These are phyloP conservation scores for Pedionomus torquatus DNA, from an alignment of 2,113 vertebrate species.

Conservation along the genomic window DNA sequence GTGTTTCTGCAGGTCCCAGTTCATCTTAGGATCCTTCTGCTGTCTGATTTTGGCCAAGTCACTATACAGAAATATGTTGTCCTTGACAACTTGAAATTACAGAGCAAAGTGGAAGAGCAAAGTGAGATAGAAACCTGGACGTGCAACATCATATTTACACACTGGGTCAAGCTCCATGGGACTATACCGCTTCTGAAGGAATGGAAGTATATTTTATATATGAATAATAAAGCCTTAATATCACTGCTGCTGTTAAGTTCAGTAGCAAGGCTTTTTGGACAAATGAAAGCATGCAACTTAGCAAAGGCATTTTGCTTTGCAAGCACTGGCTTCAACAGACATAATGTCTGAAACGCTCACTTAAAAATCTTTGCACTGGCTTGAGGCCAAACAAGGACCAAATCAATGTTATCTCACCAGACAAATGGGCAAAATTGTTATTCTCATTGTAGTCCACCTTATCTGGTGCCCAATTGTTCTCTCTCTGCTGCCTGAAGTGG, in stretches of 20 bases:
- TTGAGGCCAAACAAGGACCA: not conserved
- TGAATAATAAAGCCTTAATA: not conserved
- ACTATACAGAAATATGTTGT: not conserved
- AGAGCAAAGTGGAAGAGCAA: not conserved
- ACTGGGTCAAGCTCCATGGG: not conserved
- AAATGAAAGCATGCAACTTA: not conserved
- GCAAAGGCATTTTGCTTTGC: not conserved
- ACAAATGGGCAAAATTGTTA: not conserved
- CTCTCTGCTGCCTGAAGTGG: slow-evolving; percentile 3
- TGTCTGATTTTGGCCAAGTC: not conserved
- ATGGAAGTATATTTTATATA: not conserved
- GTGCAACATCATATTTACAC: fast-evolving
- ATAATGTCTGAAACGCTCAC: not conserved
- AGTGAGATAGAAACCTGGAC: not conserved
- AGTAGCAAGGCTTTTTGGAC: not conserved
- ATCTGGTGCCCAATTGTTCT: not conserved
- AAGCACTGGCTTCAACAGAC: fast-evolving
- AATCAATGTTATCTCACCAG: not conserved
- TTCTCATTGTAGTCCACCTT: not conserved
- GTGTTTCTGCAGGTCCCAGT: not conserved
- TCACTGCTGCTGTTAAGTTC: not conserved
- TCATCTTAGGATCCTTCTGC: not conserved
- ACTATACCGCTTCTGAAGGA: not conserved
- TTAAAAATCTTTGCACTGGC: not conserved
- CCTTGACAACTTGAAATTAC: not conserved